Evolutionary conservation across 1,140 invertebrate genomes (phyloP).

Genomic region (Meteorus sp.): DNA sequence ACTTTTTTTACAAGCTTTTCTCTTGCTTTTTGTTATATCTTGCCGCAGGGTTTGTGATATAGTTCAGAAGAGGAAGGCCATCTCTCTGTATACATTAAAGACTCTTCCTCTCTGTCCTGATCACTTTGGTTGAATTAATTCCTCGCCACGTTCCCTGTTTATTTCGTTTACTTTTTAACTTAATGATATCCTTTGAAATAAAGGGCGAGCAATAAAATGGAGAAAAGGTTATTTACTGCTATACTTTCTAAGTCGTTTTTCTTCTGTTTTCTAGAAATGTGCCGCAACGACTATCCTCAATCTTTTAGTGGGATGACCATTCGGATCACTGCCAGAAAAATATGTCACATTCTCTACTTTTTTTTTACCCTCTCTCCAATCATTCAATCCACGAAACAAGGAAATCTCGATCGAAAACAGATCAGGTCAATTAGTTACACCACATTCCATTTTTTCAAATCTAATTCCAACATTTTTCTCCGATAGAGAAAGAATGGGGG

Average conservation of each 20-base stretch:
- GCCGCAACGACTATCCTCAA: neutral
- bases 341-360: neutral
- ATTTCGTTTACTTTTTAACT: conserved; percentile 31
- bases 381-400: neutral
- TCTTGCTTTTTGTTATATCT: no score
- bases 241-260: neutral
- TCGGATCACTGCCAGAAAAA: conserved; percentile 20
- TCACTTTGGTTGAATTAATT: conserved; percentile 45
- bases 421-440: neutral
- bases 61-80: no score
- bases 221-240: conserved; percentile 44
- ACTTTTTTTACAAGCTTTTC: conserved; percentile 38
- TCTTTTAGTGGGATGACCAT: no score
- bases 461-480: no score
- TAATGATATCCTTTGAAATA: conserved; percentile 37
- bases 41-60: no score
- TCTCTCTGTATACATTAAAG: no score
- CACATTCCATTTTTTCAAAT: no score
- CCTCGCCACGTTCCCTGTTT: conserved; percentile 28
- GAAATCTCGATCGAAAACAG: no score
- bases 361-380: neutral
- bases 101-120: conserved; percentile 21
- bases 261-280: neutral
- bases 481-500: no score
- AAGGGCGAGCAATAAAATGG: neutral